Conservation (phyloP, 2,888 invertebrate genomes). For the Chorisops tibialis region DNA sequence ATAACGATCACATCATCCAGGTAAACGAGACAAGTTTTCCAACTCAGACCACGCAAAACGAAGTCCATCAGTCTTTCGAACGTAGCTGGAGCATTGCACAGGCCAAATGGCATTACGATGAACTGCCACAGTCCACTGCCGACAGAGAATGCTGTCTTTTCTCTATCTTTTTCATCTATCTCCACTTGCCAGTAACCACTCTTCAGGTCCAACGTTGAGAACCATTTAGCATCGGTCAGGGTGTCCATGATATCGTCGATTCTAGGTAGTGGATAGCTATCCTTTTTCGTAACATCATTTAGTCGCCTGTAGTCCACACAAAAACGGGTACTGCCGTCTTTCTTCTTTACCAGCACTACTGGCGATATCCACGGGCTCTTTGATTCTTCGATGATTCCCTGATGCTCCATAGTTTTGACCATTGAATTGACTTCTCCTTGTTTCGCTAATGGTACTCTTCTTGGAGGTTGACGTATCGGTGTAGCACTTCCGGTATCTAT, state of each 20-base stretch:
- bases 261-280: constrained; percentile 6
- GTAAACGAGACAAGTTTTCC: no score
- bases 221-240: constrained; percentile 33
- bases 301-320: constrained; percentile 4
- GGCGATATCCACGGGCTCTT: constrained; percentile 1
- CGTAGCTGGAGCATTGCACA: no score
- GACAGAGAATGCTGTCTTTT: constrained; percentile 37
- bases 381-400: constrained; percentile 16
- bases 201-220: constrained; percentile 35
- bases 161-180: constrained; percentile 29
- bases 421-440: no score
- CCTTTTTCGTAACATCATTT: constrained; percentile 28
- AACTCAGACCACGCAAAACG: no score
- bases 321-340: background rate
- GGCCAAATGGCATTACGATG: no score
- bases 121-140: no score
- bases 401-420: no score
- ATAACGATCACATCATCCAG: no score
- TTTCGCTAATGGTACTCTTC: no score
- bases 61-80: no score
- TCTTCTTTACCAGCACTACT: background rate
- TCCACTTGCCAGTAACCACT: constrained; percentile 33
- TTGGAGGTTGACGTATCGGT: no score
- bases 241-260: constrained; percentile 33
- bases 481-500: no score